Base-by-base conservation (phyloP, 2,113 vertebrate species). In the Hucho hucho region DNA sequence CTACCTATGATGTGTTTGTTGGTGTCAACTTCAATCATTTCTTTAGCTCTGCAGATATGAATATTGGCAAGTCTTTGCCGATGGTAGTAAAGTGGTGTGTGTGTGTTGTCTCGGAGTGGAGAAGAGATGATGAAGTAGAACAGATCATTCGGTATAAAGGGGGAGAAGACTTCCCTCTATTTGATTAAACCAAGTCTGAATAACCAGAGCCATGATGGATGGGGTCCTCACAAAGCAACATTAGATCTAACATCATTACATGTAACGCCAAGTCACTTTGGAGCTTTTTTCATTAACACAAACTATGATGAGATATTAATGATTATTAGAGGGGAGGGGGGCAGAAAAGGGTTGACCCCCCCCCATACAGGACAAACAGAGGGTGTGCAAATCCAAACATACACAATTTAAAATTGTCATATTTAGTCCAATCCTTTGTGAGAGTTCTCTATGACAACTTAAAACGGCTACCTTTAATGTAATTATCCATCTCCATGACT, bases 271-370 rank as follows among this genome's bases (percentile, higher is more conserved):
- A 93, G 91, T 93, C 91, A 86, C 84, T 90, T 81, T 89, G 87
- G 88, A 90, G 90, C 80, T 90, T 89, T 91, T 86, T 82, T 91
- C 92, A 93, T 93, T 91, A 94, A 91, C 91, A 88, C 89, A 90
- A 90, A 91, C 90, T 83, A 84, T 88, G 84, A 91, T 91, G 89
- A 83, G 88, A 86, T 88, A 90, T 93, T 91, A 92, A 92, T 93
- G 90, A 84, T 89, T 88, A 92, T 91, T 92, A 88, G 81, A 82
- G 75, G 43, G 1, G 29, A n/a, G n/a, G 79, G 78, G 87, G 79
- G 74, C 78, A 81, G 82, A 37, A 47, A 74, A 80, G 81, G 74
- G 79, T 85, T 83, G 75, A 74, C 76, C 80, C 72, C 32, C 32
- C 29, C 26, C 3, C 53, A 56, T 4, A 5, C 63, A n/a, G 29